Base-by-base conservation (phyloP, 2,113 vertebrate genomes). In the Pelodiscus sinensis region DNA sequence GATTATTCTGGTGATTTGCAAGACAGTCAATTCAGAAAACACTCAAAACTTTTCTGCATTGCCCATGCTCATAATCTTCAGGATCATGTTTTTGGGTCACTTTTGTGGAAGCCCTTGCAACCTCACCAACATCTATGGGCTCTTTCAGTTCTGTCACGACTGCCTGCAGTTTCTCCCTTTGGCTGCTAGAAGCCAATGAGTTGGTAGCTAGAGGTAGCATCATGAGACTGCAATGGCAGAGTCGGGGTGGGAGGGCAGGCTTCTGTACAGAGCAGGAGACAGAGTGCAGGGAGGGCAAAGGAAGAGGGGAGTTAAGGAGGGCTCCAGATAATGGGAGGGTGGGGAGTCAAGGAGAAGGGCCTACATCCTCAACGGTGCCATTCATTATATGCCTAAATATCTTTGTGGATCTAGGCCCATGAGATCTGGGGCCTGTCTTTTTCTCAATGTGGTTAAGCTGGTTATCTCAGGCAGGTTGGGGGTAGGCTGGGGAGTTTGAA, bases 11-110 rank as follows among this genome's bases (percentile, higher is more conserved):
- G 55, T 82, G 52, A 87, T 44, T 87, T 87, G 38, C 44, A 44
- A 44, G 44, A 44, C 5, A 44, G 44, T 44, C 58, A 2, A 65
- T 90, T 84, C 57, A 77, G 56, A 79, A 31, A 56, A 50, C 29
- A 50, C 75, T 38, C 55, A 13, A 82, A 79, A 79, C 71, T 85
- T 86, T 71, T 24, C 8, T 50, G 38, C 4, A 5, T 75, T 44
- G n/a, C 8, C 8, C 8, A 55, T 58, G 35, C 21, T 38, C 14
- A 35, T 15, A 9, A 4, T 31, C 5, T 2, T 7, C 50, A 6
- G 11, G 14, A 82, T 3, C 35, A 2, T 2, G 1, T 15, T 6
- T 57, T 0, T 0, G 6, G 5, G 6, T 3, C 56, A 4, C 84
- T 44, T 44, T 29, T 88, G 6, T 85, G n/a, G 9, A 2, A 1